A percentile compares a stretch with the other conserved stretches of the same genome.
These are phyloP conservation scores for Wasmannia auropunctata DNA, from an alignment of 1,140 invertebrate genomes.

Conservation along the genomic window DNA sequence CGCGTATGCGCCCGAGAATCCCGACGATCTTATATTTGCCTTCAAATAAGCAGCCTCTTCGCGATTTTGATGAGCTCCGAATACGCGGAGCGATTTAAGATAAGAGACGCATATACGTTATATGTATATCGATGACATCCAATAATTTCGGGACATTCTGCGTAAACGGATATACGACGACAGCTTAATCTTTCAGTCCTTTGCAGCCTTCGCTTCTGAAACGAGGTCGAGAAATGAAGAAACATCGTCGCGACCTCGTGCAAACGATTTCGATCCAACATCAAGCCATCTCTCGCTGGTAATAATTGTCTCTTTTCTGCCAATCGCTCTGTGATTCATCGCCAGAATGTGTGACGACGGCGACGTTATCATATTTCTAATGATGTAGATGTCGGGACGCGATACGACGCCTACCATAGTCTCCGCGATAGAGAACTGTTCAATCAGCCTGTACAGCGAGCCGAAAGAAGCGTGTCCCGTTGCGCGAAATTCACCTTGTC, in stretches of 20 bases:
- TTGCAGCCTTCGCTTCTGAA: neutral
- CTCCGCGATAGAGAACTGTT: neutral
- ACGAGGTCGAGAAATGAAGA: neutral
- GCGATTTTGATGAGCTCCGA: neutral
- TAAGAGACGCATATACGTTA: too few relatives aligned
- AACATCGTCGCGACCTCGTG: neutral
- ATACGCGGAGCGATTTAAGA: neutral
- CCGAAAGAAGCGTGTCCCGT: neutral
- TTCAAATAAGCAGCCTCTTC: neutral
- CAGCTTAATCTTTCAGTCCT: neutral
- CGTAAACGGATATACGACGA: neutral
- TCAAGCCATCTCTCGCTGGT: neutral
- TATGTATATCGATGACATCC: neutral
- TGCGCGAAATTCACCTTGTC: conserved; percentile 36
- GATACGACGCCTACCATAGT: conserved; percentile 32
- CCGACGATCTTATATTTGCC: neutral
- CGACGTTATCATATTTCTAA: conserved; percentile 18
- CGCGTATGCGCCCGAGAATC: neutral
- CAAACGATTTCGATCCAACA: neutral
- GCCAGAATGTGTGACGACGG: neutral
- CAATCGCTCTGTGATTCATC: neutral
- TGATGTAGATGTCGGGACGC: neutral
- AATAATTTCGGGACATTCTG: neutral
- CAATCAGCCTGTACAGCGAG: conserved; percentile 3
- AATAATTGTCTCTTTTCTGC: neutral